Conservation (phyloP, 1,140 invertebrate species). For the Brevipalpus yothersi region DNA sequence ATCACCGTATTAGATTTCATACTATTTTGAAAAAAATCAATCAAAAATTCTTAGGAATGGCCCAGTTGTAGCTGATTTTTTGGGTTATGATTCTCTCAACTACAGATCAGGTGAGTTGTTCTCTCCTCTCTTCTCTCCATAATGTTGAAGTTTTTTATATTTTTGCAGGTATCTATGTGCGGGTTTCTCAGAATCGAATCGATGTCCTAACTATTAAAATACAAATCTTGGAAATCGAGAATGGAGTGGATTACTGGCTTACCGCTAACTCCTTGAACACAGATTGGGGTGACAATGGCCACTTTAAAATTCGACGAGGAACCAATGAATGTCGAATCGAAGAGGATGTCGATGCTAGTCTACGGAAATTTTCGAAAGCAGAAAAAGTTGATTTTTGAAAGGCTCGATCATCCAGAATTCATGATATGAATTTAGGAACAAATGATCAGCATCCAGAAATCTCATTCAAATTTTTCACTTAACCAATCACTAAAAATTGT, state of each 20-base stretch:
- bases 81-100: constrained; percentile 61
- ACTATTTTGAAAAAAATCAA: constrained; percentile 41
- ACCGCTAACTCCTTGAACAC: constrained; percentile 20
- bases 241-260: constrained; percentile 10
- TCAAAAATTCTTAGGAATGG: constrained; percentile 67
- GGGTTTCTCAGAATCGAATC: neutral
- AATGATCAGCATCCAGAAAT: too few relatives aligned
- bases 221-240: constrained; percentile 5
- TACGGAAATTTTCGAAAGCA: too few relatives aligned
- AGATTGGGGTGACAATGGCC: constrained; percentile 18
- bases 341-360: too few relatives aligned
- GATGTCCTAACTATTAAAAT: constrained; percentile 7
- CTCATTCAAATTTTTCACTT: too few relatives aligned
- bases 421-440: too few relatives aligned
- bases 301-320: too few relatives aligned
- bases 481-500: too few relatives aligned
- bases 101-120: constrained; percentile 43
- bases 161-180: neutral
- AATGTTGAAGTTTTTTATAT: neutral
- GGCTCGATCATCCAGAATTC: too few relatives aligned
- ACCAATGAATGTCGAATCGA: too few relatives aligned
- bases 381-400: too few relatives aligned
- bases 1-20: constrained; percentile 37
- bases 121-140: too few relatives aligned
- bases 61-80: constrained; percentile 70